Evolutionary conservation across 1,140 invertebrate genomes (phyloP).

Genomic region (Batillaria attramentaria): DNA sequence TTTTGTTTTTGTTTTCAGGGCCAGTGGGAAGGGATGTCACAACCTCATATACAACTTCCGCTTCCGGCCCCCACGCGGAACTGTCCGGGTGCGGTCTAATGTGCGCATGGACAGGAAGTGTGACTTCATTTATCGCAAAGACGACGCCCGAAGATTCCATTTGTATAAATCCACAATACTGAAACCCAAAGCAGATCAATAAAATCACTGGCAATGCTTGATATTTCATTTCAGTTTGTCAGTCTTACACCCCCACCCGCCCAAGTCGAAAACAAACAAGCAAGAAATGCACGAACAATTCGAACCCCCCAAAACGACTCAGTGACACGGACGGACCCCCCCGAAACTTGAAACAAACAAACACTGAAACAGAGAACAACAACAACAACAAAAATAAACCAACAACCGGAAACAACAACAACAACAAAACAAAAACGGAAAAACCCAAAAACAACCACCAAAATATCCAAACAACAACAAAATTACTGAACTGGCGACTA

Average conservation of each 20-base stretch:
- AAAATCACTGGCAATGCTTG: neutral
- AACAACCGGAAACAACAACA: too few relatives aligned
- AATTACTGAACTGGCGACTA: too few relatives aligned
- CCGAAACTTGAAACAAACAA: too few relatives aligned
- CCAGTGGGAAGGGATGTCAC: neutral
- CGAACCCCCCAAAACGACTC: too few relatives aligned
- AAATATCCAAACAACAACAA: too few relatives aligned
- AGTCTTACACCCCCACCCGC: neutral
- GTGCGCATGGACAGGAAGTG: neutral
- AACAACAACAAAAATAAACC: too few relatives aligned
- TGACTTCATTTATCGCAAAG: neutral
- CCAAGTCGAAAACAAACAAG: too few relatives aligned
- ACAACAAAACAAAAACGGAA: too few relatives aligned
- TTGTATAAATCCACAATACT: neutral
- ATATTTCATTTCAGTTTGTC: neutral
- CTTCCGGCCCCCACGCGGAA: neutral
- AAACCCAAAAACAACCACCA: too few relatives aligned
- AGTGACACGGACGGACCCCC: too few relatives aligned
- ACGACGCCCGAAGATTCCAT: neutral
- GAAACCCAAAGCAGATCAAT: neutral
- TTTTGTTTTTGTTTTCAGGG: neutral
- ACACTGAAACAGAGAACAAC: too few relatives aligned
- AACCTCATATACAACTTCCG: conserved; percentile 15
- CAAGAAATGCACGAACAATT: too few relatives aligned
- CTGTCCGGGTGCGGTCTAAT: neutral